These are phyloP conservation scores for Anguilla pacifica DNA, from an alignment of 2,797 vertebrate species.

Conservation along the genomic window DNA sequence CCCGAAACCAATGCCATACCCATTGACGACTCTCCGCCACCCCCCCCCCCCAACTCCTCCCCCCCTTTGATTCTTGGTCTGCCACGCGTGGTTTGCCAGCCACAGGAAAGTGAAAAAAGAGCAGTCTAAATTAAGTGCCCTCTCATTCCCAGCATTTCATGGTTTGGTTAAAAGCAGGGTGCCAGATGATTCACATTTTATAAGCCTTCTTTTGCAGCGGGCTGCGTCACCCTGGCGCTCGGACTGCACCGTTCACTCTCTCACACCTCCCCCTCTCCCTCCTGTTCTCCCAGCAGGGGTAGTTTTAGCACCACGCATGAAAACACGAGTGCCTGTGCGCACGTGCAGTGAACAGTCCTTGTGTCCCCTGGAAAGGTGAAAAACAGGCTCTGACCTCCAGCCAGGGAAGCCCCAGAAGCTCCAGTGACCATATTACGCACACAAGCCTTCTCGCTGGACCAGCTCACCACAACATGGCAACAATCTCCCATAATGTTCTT, in stretches of 20 bases:
- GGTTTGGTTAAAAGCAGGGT: constrained; percentile 65
- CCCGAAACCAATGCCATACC: constrained; percentile 39
- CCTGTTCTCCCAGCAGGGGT: constrained; percentile 7
- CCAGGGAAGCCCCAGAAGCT: background rate
- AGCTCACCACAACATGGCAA: background rate
- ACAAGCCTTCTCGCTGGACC: background rate
- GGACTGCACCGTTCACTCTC: constrained; percentile 44
- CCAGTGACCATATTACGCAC: background rate
- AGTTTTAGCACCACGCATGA: background rate
- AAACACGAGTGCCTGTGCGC: background rate
- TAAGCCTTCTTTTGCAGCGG: constrained; percentile 57
- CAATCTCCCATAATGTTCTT: background rate
- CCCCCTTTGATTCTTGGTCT: constrained; percentile 44
- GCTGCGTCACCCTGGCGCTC: constrained; percentile 53
- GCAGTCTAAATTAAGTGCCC: constrained; percentile 63
- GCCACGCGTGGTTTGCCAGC: constrained; percentile 58
- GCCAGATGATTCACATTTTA: constrained; percentile 67
- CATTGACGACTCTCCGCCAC: constrained; percentile 38
- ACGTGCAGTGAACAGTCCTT: background rate
- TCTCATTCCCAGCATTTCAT: constrained; percentile 67
- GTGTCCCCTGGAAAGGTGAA: background rate
- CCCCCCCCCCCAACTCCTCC: constrained; percentile 26
- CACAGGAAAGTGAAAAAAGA: constrained; percentile 59
- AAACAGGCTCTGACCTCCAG: background rate
- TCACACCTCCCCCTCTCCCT: constrained; percentile 47